Evolutionary conservation across 92 coral and sea anemone genomes (phyloP), one percentile per base, ranked within the genome.

Genomic region (Zoanthus gigantus): DNA sequence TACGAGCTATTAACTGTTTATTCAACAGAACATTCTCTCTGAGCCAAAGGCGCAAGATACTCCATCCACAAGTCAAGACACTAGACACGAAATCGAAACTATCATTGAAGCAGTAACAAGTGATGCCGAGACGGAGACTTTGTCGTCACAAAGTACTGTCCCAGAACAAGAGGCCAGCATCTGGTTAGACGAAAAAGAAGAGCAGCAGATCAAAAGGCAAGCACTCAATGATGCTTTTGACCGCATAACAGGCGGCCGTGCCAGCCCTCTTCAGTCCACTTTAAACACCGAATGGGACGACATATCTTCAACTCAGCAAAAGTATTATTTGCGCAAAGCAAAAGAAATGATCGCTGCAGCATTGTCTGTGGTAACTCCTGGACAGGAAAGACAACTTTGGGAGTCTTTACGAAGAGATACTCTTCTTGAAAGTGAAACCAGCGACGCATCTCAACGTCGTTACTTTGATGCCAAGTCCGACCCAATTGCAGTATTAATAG

Each of bases 371-470:
- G 47, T 90, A 34, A 86, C 88, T 50, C 90, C 93, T 12, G 93
- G 93, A 14, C 92, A 89, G 71, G 92, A 89, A 67, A 73, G 45
- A 48, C 32, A 68, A 54, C 77, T 89, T 3, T 90, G 93, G 93
- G 47, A 80, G 63, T 61, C 93, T 10, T n/a, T 86, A 3, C 87
- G 87, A 16, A 50, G 77, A 85, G 92, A 90, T 15, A 42, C 92
- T 53, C 28, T 65, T 13, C 50, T 78, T 78, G 18, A 54, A 23
- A 53, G 30, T 76, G 82, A 74, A 52, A 73, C 74, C 67, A 10
- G 78, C 31, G 42, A 2, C 4, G 42, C 42, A 37, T 2, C 2
- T 2, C 74, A 72, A 52, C 88, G 88, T 2, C 83, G 58, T 74
- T 46, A 71, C 30, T 89, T 89, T 76, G 92, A 89, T 53, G 42